These are phyloP conservation scores for Galerucella calmariensis DNA, from an alignment of 2,888 invertebrate genomes.

Conservation along the genomic window DNA sequence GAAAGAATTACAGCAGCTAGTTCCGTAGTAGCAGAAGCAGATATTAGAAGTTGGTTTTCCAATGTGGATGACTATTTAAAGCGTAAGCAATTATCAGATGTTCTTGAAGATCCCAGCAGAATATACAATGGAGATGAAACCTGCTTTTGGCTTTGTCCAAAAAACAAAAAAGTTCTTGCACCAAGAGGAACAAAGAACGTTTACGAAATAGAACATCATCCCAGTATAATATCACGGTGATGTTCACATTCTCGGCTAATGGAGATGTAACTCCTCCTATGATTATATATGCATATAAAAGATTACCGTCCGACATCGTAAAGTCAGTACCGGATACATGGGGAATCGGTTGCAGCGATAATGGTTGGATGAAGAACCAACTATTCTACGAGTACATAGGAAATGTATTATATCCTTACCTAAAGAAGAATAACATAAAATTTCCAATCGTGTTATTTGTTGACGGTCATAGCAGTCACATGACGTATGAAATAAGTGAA, in stretches of 20 bases:
- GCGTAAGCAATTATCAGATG: too few relatives aligned
- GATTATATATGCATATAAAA: neutral
- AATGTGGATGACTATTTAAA: too few relatives aligned
- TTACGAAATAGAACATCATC: neutral
- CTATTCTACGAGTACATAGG: conserved; percentile 37
- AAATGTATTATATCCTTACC: conserved; percentile 28
- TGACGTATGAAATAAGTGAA: conserved; percentile 31
- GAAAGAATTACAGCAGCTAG: too few relatives aligned
- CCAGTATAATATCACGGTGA: neutral
- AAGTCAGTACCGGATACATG: conserved; percentile 8
- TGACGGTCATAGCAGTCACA: neutral
- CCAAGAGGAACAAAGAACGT: neutral
- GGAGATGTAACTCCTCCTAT: neutral
- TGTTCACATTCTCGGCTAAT: neutral
- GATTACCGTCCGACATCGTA: neutral
- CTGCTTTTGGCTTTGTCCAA: too few relatives aligned
- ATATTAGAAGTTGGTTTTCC: too few relatives aligned
- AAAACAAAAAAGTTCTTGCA: too few relatives aligned
- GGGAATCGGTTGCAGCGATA: conserved; percentile 34
- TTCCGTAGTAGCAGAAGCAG: too few relatives aligned
- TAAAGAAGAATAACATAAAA: conserved; percentile 15
- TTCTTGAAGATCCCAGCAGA: too few relatives aligned
- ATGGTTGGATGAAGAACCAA: conserved; percentile 41
- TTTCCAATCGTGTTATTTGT: conserved; percentile 36
- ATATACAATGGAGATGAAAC: too few relatives aligned